phyloP scores from a whole-genome alignment of 2,113 vertebrate species.

The Brachypodius melanocephalos region DNA sequence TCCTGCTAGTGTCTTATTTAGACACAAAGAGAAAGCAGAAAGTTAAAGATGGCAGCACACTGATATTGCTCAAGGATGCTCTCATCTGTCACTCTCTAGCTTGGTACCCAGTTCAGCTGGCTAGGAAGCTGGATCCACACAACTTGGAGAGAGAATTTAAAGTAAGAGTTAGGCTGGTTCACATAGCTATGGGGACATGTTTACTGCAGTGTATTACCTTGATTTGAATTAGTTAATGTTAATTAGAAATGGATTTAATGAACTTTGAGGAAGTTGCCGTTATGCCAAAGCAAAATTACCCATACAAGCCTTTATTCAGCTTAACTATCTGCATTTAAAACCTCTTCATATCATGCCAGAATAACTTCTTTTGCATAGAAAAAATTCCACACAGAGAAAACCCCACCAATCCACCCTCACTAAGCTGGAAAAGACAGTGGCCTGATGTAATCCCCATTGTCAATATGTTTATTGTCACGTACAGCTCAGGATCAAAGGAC shows the following conservation, averaged over 20 bases:
- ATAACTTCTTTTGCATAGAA: background rate
- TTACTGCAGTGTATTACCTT: slow-evolving; percentile 6
- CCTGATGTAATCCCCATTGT: slow-evolving; percentile 3
- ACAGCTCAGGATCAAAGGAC: slow-evolving; percentile 54
- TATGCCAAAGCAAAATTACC: slow-evolving; percentile 15
- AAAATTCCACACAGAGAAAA: background rate
- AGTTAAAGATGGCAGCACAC: slow-evolving; percentile 36
- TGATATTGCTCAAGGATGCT: background rate
- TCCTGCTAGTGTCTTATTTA: slow-evolving; percentile 9
- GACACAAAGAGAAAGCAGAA: slow-evolving; percentile 1
- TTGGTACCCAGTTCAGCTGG: background rate
- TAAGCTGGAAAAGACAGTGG: background rate
- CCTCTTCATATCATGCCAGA: background rate
- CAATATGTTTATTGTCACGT: slow-evolving; percentile 26
- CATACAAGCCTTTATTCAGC: background rate
- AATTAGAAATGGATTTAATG: slow-evolving; percentile 58
- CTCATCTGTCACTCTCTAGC: background rate
- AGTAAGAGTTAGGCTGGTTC: background rate
- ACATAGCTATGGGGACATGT: background rate
- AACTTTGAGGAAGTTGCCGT: slow-evolving; percentile 34
- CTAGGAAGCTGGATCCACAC: background rate
- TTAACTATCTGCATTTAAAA: background rate
- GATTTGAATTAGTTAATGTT: slow-evolving; percentile 14
- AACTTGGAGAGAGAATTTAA: background rate
- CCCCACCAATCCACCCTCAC: background rate